phyloP scores from a whole-genome alignment of 2,888 invertebrate species.

The Heliconius ethilla region DNA sequence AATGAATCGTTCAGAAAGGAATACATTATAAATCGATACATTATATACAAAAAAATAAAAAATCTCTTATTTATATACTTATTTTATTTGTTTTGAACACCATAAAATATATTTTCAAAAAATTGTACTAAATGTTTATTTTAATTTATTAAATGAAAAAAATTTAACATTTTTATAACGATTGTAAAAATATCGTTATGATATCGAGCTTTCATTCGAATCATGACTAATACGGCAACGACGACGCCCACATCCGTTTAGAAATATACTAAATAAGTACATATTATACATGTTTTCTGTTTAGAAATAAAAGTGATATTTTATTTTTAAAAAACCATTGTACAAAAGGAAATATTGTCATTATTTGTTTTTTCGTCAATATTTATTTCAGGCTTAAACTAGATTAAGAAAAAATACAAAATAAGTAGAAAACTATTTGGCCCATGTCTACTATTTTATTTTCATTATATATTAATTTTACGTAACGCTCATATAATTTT shows the following conservation, averaged over 20 bases:
- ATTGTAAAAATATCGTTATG: background rate
- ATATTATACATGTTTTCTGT: no score
- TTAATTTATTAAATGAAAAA: background rate
- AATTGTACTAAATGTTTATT: background rate
- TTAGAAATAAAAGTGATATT: no score
- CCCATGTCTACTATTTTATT: background rate
- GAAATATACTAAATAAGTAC: background rate
- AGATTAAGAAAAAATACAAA: background rate
- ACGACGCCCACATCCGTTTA: slow-evolving; percentile 17
- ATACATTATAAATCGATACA: background rate
- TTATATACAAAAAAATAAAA: background rate
- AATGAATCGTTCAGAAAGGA: background rate
- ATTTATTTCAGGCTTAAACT: no score
- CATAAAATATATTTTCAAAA: background rate
- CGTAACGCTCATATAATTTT: background rate
- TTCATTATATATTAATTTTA: background rate
- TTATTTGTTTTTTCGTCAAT: no score
- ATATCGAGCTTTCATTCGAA: slow-evolving; percentile 1
- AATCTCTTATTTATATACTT: background rate
- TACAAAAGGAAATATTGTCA: no score
- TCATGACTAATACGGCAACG: background rate
- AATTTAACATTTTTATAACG: background rate
- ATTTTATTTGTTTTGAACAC: background rate
- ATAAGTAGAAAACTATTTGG: background rate
- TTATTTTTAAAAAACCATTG: no score